phyloP scores from a whole-genome alignment of 2,113 vertebrate genomes.

The Capreolus pygargus region DNA sequence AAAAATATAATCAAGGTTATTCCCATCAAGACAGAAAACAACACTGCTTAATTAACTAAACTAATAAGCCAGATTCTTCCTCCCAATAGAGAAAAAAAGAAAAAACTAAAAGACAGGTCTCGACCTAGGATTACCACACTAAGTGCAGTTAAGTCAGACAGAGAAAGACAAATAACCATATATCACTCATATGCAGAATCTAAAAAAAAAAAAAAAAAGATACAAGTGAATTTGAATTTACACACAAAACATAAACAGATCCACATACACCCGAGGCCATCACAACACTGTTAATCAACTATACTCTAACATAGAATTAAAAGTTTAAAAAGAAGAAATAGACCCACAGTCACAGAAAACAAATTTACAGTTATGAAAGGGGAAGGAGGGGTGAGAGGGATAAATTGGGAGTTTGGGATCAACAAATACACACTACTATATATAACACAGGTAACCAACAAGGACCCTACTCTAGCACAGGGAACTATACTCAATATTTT shows the following conservation, averaged over 20 bases:
- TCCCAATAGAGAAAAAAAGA: constrained; percentile 65
- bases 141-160: neutral
- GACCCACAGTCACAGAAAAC: neutral
- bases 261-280: neutral
- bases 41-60: constrained; percentile 75
- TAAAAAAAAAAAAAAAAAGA: neutral
- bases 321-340: neutral
- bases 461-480: neutral
- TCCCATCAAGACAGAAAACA: constrained; percentile 55
- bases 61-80: constrained; percentile 70
- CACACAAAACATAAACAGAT: neutral
- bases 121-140: neutral
- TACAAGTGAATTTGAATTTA: neutral
- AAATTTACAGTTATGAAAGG: neutral
- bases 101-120: neutral
- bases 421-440: neutral
- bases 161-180: neutral
- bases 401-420: neutral
- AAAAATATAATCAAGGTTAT: constrained; percentile 42
- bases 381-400: neutral
- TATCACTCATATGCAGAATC: neutral
- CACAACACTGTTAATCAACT: neutral
- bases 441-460: neutral
- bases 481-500: neutral
- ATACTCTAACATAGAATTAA: neutral